A percentile compares a stretch with the other conserved stretches of the same genome.
phyloP scores from a whole-genome alignment of 2,888 invertebrate species.

The Cyaniris semiargus region DNA sequence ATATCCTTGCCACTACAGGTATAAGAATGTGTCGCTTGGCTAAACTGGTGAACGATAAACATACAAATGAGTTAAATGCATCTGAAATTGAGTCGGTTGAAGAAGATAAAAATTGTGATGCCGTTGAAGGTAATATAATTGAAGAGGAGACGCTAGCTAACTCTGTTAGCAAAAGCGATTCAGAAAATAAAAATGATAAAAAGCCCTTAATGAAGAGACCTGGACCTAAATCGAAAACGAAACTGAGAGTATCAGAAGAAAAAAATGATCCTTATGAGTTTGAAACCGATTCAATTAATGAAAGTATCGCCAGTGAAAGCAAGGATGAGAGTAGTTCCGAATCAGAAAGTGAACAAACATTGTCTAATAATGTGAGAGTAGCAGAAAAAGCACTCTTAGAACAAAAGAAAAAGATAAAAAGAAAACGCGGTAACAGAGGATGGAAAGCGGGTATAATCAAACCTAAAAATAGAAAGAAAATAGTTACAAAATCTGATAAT shows the following conservation, averaged over 20 bases:
- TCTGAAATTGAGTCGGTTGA: slow-evolving; percentile 51
- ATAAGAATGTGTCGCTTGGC: slow-evolving; percentile 83
- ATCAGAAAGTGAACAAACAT: slow-evolving; percentile 61
- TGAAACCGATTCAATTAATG: slow-evolving; percentile 62
- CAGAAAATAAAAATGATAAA: slow-evolving; percentile 37
- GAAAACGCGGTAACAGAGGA: slow-evolving; percentile 52
- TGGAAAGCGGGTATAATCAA: slow-evolving; percentile 69
- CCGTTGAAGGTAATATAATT: slow-evolving; percentile 43
- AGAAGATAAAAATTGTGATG: slow-evolving; percentile 53
- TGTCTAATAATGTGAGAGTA: slow-evolving; percentile 59
- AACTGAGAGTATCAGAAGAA: slow-evolving; percentile 45
- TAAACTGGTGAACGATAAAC: slow-evolving; percentile 69
- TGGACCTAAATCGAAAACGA: slow-evolving; percentile 64
- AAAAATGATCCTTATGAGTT: slow-evolving; percentile 62
- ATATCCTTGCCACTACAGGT: slow-evolving; percentile 81
- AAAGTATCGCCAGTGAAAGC: slow-evolving; percentile 52
- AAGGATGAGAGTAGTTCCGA: slow-evolving; percentile 51
- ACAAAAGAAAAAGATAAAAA: slow-evolving; percentile 59
- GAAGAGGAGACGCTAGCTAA: slow-evolving; percentile 49
- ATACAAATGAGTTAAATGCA: slow-evolving; percentile 47
- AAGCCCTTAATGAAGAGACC: slow-evolving; percentile 45
- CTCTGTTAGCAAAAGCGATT: slow-evolving; percentile 37
- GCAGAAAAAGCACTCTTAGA: slow-evolving; percentile 54
- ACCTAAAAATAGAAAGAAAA: slow-evolving; percentile 61
- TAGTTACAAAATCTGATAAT: slow-evolving; percentile 40